These are phyloP conservation scores for Drosophila sp. DNA, from an alignment of 1,140 invertebrate genomes.

Conservation along the genomic window DNA sequence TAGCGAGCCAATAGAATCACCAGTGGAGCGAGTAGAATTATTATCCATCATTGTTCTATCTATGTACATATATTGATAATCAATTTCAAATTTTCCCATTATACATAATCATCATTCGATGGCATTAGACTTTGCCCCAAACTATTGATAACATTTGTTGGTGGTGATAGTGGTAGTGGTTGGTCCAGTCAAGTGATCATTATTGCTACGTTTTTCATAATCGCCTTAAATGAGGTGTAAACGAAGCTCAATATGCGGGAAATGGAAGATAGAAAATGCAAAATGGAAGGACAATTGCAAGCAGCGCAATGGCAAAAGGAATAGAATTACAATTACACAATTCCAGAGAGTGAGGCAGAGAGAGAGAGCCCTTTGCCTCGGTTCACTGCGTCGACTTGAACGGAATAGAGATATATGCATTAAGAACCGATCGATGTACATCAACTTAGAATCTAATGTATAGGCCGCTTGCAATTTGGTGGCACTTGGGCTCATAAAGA, in stretches of 20 bases:
- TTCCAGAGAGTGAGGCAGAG: not conserved
- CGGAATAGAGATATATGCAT: constrained; percentile 1
- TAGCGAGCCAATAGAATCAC: no score
- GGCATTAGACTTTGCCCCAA: not conserved
- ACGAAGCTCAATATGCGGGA: constrained; percentile 32
- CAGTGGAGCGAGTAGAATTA: no score
- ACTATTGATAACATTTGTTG: not conserved
- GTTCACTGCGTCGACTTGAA: not conserved
- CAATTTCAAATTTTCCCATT: no score
- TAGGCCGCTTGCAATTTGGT: constrained; percentile 2
- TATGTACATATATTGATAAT: no score
- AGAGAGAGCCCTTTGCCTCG: not conserved
- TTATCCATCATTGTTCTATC: no score
- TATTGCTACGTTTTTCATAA: constrained; percentile 32
- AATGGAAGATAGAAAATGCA: constrained; percentile 44
- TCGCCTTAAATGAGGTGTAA: constrained; percentile 68
- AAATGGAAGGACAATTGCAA: constrained; percentile 45
- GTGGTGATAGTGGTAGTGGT: not conserved
- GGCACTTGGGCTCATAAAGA: constrained; percentile 52
- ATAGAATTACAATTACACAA: constrained; percentile 65
- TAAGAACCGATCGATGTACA: not conserved
- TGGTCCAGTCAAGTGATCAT: constrained; percentile 35
- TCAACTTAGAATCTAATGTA: no score
- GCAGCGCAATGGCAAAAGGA: constrained; percentile 48
- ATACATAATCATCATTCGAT: not conserved